Base-by-base conservation (phyloP, 2,113 vertebrate genomes). In the Rhadina sibilatrix region DNA sequence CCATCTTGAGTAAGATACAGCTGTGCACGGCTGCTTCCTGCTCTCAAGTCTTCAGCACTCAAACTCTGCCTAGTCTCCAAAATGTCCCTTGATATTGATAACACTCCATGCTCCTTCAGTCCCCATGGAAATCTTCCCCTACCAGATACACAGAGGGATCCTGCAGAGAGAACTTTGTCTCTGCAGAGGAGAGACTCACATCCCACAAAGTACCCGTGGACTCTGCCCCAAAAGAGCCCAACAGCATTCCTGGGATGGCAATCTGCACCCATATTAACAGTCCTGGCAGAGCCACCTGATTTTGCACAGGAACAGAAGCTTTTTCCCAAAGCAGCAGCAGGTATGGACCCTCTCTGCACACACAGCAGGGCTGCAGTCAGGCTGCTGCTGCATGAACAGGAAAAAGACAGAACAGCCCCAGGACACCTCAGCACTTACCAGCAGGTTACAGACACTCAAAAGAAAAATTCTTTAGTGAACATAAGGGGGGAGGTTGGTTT, bases 401-500 rank as follows among this genome's bases (percentile, higher is more conserved):
- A 69, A 59, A 46, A 83, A 80, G 63, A 31, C 75, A 92, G 68
- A 90, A 70, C 23, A 54, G 49, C 15, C 52, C 53, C 47, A 35
- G 42, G 42, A 80, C 23, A 74, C 20, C 27, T 65, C 79, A 61
- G 63, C 42, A 30, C 16, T 9, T 16, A 28, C 27, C 72, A 93
- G 75, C 14, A 87, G 23, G 49, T 74, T 53, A 70, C 42, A 83
- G 40, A 35, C 15, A 40, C 27, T 71, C 2, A 1, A 28, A 70
- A 74, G 38, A 86, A 80, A 84, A 5, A 37, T 9, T 16, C 12
- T 27, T 61, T 44, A 65, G 17, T 44, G 61, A 93, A 91, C 21
- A 52, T 7, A 65, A 0, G 1, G 2, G 56, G 20, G 13, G 6
- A 15, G 5, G 22, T 50, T 42, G 49, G 7, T 35, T 50, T 5